Evolutionary conservation across 2,113 vertebrate genomes (phyloP).

Genomic region (Paracanthobrama guichenoti): DNA sequence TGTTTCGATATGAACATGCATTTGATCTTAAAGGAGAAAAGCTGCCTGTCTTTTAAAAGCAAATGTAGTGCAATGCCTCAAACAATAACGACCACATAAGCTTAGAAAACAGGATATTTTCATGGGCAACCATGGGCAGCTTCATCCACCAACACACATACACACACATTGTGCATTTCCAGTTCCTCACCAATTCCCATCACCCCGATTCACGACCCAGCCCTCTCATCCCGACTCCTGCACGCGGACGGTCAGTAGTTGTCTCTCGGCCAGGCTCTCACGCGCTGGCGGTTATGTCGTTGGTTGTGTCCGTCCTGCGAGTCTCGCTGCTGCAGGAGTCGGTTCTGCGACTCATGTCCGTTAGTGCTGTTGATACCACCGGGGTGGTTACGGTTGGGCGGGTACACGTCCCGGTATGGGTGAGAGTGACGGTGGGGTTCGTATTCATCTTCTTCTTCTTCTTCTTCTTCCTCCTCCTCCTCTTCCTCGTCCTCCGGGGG

Average conservation of each 20-base stretch:
- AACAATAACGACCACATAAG: neutral
- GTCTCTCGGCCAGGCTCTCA: constrained; percentile 92
- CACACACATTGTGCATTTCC: neutral
- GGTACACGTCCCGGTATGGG: constrained; percentile 89
- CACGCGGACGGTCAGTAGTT: constrained; percentile 80
- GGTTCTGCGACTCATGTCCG: constrained; percentile 85
- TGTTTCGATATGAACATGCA: constrained; percentile 17
- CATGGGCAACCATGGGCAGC: neutral
- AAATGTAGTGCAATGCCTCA: neutral
- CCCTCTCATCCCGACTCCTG: constrained; percentile 4
- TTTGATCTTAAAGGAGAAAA: constrained; percentile 24
- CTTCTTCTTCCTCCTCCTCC: constrained; percentile 68
- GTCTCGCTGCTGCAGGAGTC: constrained; percentile 83
- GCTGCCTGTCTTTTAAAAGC: constrained; percentile 29
- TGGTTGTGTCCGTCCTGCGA: constrained; percentile 86
- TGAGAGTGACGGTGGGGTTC: constrained; percentile 80
- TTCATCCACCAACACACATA: constrained; percentile 6
- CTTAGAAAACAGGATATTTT: constrained; percentile 32
- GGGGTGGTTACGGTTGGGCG: constrained; percentile 83
- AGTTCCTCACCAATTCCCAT: neutral
- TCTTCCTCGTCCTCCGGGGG: constrained; percentile 71
- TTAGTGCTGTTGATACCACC: constrained; percentile 82
- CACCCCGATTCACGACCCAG: neutral
- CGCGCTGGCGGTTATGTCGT: constrained; percentile 91
- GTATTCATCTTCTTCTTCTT: constrained; percentile 72